These are phyloP conservation scores for Drosophila rellima DNA, from an alignment of 2,888 invertebrate species.

Conservation along the genomic window DNA sequence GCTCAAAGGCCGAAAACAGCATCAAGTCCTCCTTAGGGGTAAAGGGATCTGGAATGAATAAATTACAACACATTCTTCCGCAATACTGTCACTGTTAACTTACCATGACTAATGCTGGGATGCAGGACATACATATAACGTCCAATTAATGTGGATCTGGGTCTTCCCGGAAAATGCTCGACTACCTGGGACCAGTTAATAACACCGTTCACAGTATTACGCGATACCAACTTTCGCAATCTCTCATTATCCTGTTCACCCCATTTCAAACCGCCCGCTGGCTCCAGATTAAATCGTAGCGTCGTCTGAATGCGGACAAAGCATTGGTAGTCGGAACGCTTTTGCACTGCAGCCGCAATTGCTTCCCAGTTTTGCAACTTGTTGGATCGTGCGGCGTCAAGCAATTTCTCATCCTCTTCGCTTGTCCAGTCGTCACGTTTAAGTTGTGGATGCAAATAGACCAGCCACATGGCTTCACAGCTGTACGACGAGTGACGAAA, in stretches of 20 bases:
- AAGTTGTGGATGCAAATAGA: slow-evolving; percentile 89
- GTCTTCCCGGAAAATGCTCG: slow-evolving; percentile 88
- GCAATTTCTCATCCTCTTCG: slow-evolving; percentile 86
- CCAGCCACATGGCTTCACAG: slow-evolving; percentile 90
- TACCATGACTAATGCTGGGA: slow-evolving; percentile 81
- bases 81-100: not conserved
- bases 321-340: slow-evolving; percentile 90
- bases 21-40: slow-evolving; percentile 89
- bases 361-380: slow-evolving; percentile 89
- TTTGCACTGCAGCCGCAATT: slow-evolving; percentile 88
- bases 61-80: not conserved
- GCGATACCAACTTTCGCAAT: slow-evolving; percentile 88
- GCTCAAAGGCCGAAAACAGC: slow-evolving; percentile 88
- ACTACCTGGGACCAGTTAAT: slow-evolving; percentile 92
- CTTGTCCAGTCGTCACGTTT: slow-evolving; percentile 88
- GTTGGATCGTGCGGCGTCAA: slow-evolving; percentile 84
- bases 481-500: slow-evolving; percentile 88
- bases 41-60: slow-evolving; percentile 85
- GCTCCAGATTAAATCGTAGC: slow-evolving; percentile 66
- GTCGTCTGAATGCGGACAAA: slow-evolving; percentile 89
- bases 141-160: slow-evolving; percentile 89
- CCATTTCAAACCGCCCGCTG: slow-evolving; percentile 86
- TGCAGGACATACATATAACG: slow-evolving; percentile 86
- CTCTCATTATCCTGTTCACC: slow-evolving; percentile 89
- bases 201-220: slow-evolving; percentile 88